Conservation (phyloP, 2,797 vertebrate species). For the Schizopygopsis malacanthus region DNA sequence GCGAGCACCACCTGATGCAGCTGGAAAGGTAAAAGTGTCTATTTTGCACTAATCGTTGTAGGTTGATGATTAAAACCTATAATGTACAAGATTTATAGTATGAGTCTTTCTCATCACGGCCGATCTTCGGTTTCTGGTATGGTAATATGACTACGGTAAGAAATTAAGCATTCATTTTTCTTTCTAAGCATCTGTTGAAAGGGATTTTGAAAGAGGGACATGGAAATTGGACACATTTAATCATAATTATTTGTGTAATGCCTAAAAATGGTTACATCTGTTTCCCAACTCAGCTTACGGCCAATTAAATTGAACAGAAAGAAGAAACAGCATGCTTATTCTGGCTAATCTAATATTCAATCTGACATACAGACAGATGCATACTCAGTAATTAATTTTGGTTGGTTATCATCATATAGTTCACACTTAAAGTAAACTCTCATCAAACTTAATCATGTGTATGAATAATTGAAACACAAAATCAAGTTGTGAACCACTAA, state of each 20-base stretch:
- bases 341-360: background rate
- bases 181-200: slow-evolving; percentile 40
- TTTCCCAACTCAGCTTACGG: background rate
- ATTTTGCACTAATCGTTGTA: background rate
- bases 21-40: slow-evolving; percentile 88
- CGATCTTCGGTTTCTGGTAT: background rate
- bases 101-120: background rate
- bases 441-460: slow-evolving; percentile 27
- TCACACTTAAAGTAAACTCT: background rate
- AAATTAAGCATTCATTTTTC: background rate
- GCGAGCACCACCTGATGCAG: slow-evolving; percentile 88
- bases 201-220: background rate
- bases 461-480: background rate
- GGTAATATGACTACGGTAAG: slow-evolving; percentile 22
- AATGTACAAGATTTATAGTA: background rate
- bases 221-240: background rate
- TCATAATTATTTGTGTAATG: slow-evolving; percentile 13
- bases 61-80: background rate
- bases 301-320: background rate
- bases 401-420: background rate
- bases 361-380: background rate
- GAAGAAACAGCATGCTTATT: background rate
- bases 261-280: slow-evolving; percentile 9
- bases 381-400: background rate
- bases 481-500: background rate